Evolutionary conservation across 2,113 vertebrate genomes (phyloP).

Genomic region (Hepsetus odoe): DNA sequence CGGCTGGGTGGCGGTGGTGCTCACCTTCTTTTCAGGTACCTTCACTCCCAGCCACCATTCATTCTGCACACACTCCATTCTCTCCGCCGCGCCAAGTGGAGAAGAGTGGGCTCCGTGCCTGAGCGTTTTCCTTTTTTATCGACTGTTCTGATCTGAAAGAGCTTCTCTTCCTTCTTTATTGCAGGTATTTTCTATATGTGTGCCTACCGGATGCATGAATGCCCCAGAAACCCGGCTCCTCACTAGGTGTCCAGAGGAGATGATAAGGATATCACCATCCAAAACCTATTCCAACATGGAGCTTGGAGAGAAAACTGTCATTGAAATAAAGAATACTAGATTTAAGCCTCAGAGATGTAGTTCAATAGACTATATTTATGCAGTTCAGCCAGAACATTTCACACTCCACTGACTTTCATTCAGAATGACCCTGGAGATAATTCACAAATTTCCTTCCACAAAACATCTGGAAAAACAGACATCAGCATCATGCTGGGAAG

Average conservation of each 20-base stretch:
- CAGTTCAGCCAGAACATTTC: too few species aligned
- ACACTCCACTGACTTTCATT: too few species aligned
- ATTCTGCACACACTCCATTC: neutral
- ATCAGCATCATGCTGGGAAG: too few species aligned
- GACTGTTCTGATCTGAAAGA: neutral
- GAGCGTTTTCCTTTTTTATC: neutral
- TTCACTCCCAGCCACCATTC: neutral
- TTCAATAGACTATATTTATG: too few species aligned
- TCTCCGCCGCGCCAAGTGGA: neutral
- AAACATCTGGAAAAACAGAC: too few species aligned
- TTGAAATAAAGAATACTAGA: constrained; percentile 29
- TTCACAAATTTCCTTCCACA: too few species aligned
- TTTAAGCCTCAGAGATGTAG: too few species aligned
- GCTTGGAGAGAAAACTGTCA: neutral
- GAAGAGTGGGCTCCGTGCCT: neutral
- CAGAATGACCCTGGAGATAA: too few species aligned
- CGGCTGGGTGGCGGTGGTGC: constrained; percentile 74
- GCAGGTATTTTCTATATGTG: constrained; percentile 76
- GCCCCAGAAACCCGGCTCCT: constrained; percentile 65
- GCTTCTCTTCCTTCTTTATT: constrained; percentile 23
- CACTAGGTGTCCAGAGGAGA: constrained; percentile 58
- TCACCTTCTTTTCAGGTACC: constrained; percentile 76
- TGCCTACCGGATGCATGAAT: constrained; percentile 76
- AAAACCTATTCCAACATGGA: neutral
- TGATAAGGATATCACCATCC: neutral